A percentile compares a stretch with the other conserved stretches of the same genome.
Evolutionary conservation across 92 coral and sea anemone species (phyloP).

Genomic region (Epizoanthus illoricatus): DNA sequence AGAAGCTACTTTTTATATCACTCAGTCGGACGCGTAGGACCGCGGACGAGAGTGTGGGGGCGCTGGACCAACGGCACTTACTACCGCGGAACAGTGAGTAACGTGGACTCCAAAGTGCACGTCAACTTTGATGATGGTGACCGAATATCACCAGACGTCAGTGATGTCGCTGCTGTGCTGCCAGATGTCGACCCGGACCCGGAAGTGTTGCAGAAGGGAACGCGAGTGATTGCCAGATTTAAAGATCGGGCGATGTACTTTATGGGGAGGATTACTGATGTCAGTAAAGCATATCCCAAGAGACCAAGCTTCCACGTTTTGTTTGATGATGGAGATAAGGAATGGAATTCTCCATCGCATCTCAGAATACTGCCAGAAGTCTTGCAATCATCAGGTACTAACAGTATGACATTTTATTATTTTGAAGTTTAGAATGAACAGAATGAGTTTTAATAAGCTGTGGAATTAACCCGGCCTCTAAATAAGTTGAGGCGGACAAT

Average conservation of each 20-base stretch:
- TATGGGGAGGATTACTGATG: slow-evolving; percentile 47
- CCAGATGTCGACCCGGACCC: slow-evolving; percentile 63
- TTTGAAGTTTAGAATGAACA: too few species aligned
- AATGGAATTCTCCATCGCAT: slow-evolving; percentile 37
- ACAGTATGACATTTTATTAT: too few species aligned
- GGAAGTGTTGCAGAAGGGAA: slow-evolving; percentile 50
- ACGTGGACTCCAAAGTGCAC: slow-evolving; percentile 51
- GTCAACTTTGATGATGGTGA: slow-evolving; percentile 66
- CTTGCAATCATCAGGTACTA: slow-evolving; percentile 27
- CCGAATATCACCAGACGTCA: slow-evolving; percentile 45
- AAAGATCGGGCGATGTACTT: slow-evolving; percentile 44
- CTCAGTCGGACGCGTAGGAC: slow-evolving; percentile 59
- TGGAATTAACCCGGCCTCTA: too few species aligned
- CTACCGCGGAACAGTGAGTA: slow-evolving; percentile 53
- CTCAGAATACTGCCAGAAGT: slow-evolving; percentile 52
- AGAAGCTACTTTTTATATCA: neutral
- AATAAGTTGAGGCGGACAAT: too few species aligned
- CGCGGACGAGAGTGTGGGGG: slow-evolving; percentile 59
- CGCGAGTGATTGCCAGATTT: slow-evolving; percentile 58
- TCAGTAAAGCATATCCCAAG: slow-evolving; percentile 33
- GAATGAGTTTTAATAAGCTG: too few species aligned
- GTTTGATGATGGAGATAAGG: slow-evolving; percentile 68
- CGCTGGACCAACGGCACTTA: slow-evolving; percentile 56
- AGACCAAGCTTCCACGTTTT: slow-evolving; percentile 48
- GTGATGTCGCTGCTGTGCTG: slow-evolving; percentile 50